Percentiles rank a stretch among this genome's conserved stretches.
phyloP scores from a whole-genome alignment of 2,797 vertebrate genomes.

The Gymnopithys bicolor region DNA sequence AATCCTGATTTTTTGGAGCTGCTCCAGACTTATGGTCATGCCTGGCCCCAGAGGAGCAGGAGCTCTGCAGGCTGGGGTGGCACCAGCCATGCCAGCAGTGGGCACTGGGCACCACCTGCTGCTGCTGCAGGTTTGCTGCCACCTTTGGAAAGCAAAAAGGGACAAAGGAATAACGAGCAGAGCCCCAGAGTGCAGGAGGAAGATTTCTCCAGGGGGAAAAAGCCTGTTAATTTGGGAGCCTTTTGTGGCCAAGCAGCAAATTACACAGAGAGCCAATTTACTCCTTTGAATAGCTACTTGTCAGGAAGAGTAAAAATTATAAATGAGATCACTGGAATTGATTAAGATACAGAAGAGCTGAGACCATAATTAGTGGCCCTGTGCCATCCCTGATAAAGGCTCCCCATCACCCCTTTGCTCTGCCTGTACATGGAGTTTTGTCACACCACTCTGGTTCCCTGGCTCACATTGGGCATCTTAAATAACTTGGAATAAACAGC shows the following conservation, averaged over 20 bases:
- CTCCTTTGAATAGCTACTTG: constrained; percentile 10
- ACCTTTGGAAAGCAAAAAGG: background rate
- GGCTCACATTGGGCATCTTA: background rate
- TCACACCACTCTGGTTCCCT: background rate
- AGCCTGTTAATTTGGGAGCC: background rate
- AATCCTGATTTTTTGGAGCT: background rate
- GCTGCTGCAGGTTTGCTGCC: background rate
- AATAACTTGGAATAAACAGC: background rate
- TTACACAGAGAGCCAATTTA: constrained; percentile 7
- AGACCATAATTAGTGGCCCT: background rate
- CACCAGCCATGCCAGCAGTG: background rate
- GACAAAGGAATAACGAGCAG: constrained; percentile 2
- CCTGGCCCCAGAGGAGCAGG: background rate
- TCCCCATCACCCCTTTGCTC: background rate
- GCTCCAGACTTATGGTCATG: background rate
- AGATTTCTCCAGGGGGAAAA: background rate
- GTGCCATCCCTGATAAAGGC: background rate
- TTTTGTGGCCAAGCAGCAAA: constrained; percentile 24
- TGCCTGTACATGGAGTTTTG: background rate
- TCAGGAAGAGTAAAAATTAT: constrained; percentile 16
- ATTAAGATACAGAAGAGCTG: background rate
- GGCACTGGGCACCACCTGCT: background rate
- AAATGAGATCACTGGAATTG: background rate
- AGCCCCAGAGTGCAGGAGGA: background rate
- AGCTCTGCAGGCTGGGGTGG: background rate